Base-by-base conservation (phyloP, 2,113 vertebrate genomes). In the Hydrolagus affinis region DNA sequence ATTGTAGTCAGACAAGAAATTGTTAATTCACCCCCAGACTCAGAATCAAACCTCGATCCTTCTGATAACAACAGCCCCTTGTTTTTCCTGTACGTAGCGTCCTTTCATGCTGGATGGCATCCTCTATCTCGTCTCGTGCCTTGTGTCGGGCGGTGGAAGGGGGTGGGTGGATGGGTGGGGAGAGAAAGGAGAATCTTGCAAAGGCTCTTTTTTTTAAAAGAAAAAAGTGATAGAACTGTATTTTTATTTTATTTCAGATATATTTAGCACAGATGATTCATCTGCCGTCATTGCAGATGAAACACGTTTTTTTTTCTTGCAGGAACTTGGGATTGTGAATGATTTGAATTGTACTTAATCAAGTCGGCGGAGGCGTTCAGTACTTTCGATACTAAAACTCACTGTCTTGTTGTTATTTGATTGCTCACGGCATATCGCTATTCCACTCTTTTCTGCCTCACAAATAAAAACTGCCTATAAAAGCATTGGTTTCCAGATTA, bases 271-370 rank as follows among this genome's bases (percentile, higher is more conserved):
- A 62, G 28, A 23, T 8, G 23, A n/a, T 80, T 80, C 62, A 80
- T 60, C 17, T 57, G 17, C 59, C 60, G 56, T 62, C 28, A 21
- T 64, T 80, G 76, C 23, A 64, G 28, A 17, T 62, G 23, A n/a
- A 80, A 80, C 44, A 15, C 56, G 56, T 56, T 75, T 56, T 56
- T 75, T 56, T 56, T 75, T 44, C 73, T 60, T 62, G 23, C 17
- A 30, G 62, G 76, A n/a, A 9, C 23, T 62, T 80, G 76, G n/a
- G 23, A 15, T 72, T 72, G 56, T 73, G 71, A 73, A 73, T 60
- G 60, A 80, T 80, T 80, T 8, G 60, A 80, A 60, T 64, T 80
- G 62, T 80, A 14, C 62, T 64, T 80, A 80, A 80, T 80, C 56
- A 62, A 64, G 12, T 80, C 23, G 76, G 76, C 23, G 76, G 76